Base-by-base conservation (phyloP, 64 coral and sea anemone species). In the Catalaphyllia jardinei region DNA sequence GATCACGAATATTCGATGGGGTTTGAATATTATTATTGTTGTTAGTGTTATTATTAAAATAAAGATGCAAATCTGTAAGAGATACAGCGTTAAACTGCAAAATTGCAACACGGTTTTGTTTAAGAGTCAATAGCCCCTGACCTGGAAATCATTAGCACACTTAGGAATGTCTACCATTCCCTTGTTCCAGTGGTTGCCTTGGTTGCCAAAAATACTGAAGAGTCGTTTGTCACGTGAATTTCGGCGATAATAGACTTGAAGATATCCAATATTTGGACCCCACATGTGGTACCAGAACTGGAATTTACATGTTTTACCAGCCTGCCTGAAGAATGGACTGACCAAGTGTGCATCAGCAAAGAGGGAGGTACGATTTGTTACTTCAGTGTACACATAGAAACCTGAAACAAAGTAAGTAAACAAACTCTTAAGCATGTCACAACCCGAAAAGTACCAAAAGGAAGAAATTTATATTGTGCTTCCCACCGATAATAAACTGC, bases 251-350 rank as follows among this genome's bases (percentile, higher is more conserved):
- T 91, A 78, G 14, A 99, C 77, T 16, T 93, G 88, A 14, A 99
- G 71, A 62, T 78, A 87, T 16, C 90, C 91, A 13, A 89, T 82
- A 30, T 93, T 88, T 10, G 61, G 80, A 46, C 97, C 97, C n/a
- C 85, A 95, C 97, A 99, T 99, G 79, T 99, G 97, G 74, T 99
- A 99, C 90, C 88, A 99, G 87, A 94, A 99, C 19, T 79, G 87
- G 79, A 99, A 95, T 83, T 89, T 91, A 78, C 97, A 99, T 8
- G 75, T 91, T 30, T 89, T 93, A 69, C 97, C 91, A 24, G 97
- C 88, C 55, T 88, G 85, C 46, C 90, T 69, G 65, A 92, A 99
- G 54, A 95, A 76, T 46, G 97, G 97, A 74, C 97, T 99, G 79
- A 95, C 73, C 50, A 90, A 90, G 79, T 93, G 79, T 46, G 97